These are phyloP conservation scores for Geodia barretti DNA, from an alignment of 37 sponge, comb jelly and placozoan species.

Conservation along the genomic window DNA sequence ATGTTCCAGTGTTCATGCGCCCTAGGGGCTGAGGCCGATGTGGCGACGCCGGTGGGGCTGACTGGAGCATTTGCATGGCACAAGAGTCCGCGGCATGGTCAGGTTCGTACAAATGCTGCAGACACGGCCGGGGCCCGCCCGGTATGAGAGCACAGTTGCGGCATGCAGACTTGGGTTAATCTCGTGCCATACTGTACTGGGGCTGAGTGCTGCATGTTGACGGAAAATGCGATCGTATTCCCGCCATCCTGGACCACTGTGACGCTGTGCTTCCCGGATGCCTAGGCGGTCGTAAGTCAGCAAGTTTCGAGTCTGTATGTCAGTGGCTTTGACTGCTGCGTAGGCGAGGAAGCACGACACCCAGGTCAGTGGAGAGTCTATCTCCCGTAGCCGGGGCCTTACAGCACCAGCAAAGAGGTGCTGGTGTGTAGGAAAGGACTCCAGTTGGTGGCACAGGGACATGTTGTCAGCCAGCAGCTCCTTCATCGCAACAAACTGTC, in stretches of 20 bases:
- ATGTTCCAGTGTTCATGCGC: neutral
- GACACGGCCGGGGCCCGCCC: neutral
- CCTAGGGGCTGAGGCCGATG: too few relatives aligned
- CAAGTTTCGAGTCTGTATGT: neutral
- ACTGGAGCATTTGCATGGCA: neutral
- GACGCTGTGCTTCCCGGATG: constrained; percentile 1
- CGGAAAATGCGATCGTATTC: neutral
- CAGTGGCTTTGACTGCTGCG: neutral
- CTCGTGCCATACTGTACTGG: neutral
- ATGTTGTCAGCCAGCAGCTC: neutral
- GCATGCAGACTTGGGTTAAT: neutral
- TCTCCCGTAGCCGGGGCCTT: neutral
- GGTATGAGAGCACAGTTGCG: neutral
- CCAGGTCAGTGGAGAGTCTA: neutral
- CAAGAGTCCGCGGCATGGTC: neutral
- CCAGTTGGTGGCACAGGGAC: neutral
- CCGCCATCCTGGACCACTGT: neutral
- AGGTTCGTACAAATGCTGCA: neutral
- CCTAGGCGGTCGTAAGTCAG: neutral
- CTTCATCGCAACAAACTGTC: neutral
- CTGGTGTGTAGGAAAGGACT: neutral
- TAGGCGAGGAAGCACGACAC: neutral
- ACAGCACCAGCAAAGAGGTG: neutral
- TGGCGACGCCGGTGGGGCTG: neutral
- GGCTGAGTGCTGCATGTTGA: neutral